phyloP scores from a whole-genome alignment of 2,113 vertebrate genomes.

The Lagopus muta region DNA sequence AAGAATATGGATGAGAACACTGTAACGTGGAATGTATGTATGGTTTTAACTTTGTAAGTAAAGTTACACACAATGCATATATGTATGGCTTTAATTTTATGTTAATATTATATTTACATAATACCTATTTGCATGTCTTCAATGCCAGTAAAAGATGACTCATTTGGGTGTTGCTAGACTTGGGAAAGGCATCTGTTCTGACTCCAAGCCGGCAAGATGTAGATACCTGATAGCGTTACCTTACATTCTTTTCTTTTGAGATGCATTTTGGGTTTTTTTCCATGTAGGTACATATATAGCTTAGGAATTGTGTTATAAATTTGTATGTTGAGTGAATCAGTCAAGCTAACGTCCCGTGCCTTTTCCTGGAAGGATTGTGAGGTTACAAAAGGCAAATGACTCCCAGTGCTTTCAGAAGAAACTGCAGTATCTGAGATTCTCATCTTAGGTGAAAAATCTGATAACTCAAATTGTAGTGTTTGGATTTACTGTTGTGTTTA shows the following conservation, averaged over 20 bases:
- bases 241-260: not conserved
- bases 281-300: rapidly evolving
- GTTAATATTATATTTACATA: not conserved
- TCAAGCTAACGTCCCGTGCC: not conserved
- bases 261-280: not conserved
- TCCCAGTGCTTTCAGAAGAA: not conserved
- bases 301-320: not conserved
- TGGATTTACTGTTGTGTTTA: not conserved
- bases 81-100: not conserved
- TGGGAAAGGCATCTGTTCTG: not conserved
- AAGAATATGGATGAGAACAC: not conserved
- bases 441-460: rapidly evolving
- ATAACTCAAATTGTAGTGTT: not conserved
- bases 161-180: not conserved
- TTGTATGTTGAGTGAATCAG: not conserved
- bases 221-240: not conserved
- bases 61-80: not conserved
- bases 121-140: not conserved
- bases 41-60: not conserved
- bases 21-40: not conserved
- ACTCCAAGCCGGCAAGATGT: not conserved
- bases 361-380: not conserved
- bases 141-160: not conserved
- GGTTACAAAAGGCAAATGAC: not conserved
- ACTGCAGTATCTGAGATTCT: not conserved